Evolutionary conservation across 2,797 vertebrate genomes (phyloP).

Genomic region (Brachymystax lenok): DNA sequence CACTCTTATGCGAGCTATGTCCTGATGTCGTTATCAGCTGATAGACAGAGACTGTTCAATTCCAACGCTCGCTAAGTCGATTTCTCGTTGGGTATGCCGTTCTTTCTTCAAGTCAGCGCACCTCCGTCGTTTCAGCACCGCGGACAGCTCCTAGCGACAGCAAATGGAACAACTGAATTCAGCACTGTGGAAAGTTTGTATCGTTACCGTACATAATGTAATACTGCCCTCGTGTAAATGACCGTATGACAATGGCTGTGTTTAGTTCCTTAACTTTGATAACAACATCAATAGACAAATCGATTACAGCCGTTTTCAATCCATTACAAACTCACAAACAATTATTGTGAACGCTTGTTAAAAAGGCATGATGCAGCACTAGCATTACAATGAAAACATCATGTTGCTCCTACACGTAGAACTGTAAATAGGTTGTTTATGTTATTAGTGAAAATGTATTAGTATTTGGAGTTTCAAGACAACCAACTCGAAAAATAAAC

Average conservation of each 20-base stretch:
- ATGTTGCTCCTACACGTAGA: background rate
- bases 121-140: slow-evolving; percentile 76
- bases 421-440: background rate
- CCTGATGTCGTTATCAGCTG: slow-evolving; percentile 51
- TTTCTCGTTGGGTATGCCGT: slow-evolving; percentile 34
- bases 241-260: background rate
- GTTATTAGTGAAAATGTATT: no score
- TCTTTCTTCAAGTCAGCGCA: slow-evolving; percentile 47
- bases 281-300: slow-evolving; percentile 33
- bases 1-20: slow-evolving; percentile 34
- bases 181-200: background rate
- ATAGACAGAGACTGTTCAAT: slow-evolving; percentile 38
- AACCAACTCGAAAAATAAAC: no score
- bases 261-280: background rate
- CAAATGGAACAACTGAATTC: slow-evolving; percentile 61
- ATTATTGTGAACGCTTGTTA: background rate
- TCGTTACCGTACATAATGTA: background rate
- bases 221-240: background rate
- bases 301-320: background rate
- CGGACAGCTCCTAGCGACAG: slow-evolving; percentile 87
- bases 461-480: no score
- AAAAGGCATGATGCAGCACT: background rate
- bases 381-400: background rate
- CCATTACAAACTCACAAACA: background rate
- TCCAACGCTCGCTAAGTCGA: slow-evolving; percentile 37